Conservation (phyloP, 2,888 invertebrate genomes). For the Neoascia interrupta region DNA sequence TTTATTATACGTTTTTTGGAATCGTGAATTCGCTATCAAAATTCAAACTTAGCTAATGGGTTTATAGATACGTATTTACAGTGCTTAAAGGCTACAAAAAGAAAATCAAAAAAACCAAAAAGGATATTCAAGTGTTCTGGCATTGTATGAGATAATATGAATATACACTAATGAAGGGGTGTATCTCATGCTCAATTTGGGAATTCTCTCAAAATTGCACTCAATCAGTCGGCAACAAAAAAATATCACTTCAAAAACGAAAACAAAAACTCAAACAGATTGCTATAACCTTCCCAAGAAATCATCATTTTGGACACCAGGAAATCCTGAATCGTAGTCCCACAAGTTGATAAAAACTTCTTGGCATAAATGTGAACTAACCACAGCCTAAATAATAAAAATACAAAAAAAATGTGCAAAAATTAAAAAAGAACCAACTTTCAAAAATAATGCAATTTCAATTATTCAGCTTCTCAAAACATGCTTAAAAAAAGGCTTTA, state of each 20-base stretch:
- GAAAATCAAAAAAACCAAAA: too few species aligned
- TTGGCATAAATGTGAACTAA: constrained; percentile 88
- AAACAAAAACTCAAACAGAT: constrained; percentile 57
- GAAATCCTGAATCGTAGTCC: constrained; percentile 91
- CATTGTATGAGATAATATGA: too few species aligned
- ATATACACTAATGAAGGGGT: too few species aligned
- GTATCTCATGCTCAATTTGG: background rate
- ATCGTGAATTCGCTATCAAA: too few species aligned
- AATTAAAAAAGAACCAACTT: background rate
- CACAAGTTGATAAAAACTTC: constrained; percentile 87
- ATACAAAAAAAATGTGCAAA: constrained; percentile 70
- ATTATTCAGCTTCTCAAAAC: background rate
- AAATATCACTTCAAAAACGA: constrained; percentile 43
- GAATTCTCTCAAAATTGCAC: constrained; percentile 2
- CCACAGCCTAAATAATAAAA: constrained; percentile 84
- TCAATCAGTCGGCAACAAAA: constrained; percentile 6
- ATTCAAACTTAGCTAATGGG: too few species aligned
- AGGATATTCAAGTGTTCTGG: too few species aligned
- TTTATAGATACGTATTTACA: too few species aligned
- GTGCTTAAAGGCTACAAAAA: too few species aligned
- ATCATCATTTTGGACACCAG: constrained; percentile 89
- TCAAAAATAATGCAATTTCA: constrained; percentile 27
- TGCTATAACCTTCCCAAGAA: constrained; percentile 89
- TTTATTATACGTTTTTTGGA: constrained; percentile 29
- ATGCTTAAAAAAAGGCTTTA: background rate